phyloP scores from a whole-genome alignment of 2,888 invertebrate species.

The Dioctria linearis region DNA sequence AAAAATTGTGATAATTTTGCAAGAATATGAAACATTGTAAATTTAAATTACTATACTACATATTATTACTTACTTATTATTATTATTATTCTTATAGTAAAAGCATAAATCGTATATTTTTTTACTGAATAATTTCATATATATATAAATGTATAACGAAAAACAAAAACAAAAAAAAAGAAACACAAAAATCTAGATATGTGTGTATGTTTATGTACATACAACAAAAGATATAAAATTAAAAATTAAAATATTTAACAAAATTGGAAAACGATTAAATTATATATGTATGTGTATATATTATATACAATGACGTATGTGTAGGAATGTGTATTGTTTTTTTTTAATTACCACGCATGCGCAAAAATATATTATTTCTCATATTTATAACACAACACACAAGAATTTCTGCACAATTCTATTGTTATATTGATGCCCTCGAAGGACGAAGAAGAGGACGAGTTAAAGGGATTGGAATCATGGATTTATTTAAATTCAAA shows the following conservation, averaged over 20 bases:
- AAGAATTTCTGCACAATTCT: too few relatives aligned
- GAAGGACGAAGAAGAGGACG: too few relatives aligned
- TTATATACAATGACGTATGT: too few relatives aligned
- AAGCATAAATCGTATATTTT: slow-evolving; percentile 48
- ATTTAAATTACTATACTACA: slow-evolving; percentile 35
- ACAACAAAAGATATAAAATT: slow-evolving; percentile 16
- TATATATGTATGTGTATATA: slow-evolving; percentile 26
- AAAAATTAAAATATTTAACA: neutral
- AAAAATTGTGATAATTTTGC: slow-evolving; percentile 52
- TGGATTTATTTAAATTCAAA: too few relatives aligned
- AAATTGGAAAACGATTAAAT: slow-evolving; percentile 20
- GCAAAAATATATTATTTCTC: too few relatives aligned
- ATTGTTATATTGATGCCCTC: too few relatives aligned
- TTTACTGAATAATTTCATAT: slow-evolving; percentile 52
- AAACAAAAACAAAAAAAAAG: too few relatives aligned
- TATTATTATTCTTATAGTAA: slow-evolving; percentile 22
- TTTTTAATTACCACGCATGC: too few relatives aligned
- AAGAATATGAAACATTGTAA: slow-evolving; percentile 40
- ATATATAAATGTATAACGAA: slow-evolving; percentile 30
- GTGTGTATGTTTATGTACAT: slow-evolving; percentile 48
- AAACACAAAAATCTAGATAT: neutral
- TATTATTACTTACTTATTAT: too few relatives aligned
- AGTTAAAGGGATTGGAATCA: too few relatives aligned
- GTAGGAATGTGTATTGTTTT: too few relatives aligned
- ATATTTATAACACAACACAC: too few relatives aligned